Evolutionary conservation across 30 jellyfish, hydroid and myxozoan species (phyloP).

Genomic region (Catostylus mosaicus): DNA sequence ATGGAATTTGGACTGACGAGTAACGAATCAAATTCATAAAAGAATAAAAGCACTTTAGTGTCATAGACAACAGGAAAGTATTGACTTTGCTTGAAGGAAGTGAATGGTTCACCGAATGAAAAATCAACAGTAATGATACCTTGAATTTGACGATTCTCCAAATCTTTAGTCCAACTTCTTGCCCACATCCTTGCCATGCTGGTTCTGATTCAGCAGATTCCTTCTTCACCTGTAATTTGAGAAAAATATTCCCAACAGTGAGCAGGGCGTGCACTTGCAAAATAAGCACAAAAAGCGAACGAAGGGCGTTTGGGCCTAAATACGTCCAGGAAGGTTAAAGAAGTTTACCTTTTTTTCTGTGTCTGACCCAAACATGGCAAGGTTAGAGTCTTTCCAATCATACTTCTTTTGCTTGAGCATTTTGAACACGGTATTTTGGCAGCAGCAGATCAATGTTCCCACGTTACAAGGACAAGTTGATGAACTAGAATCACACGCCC

Average conservation of each 20-base stretch:
- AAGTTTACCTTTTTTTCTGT: conserved; percentile 89
- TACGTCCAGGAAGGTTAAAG: not conserved
- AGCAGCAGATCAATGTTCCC: too few species aligned
- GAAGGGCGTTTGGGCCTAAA: not conserved
- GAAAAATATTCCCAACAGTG: conserved; percentile 25
- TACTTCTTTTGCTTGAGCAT: conserved; percentile 92
- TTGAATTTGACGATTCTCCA: conserved; percentile 99
- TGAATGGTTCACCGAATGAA: too few species aligned
- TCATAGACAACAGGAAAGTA: too few species aligned
- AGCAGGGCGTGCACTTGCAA: not conserved
- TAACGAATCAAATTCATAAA: too few species aligned
- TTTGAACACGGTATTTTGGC: conserved; percentile 1
- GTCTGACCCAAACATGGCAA: conserved; percentile 98
- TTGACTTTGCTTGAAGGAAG: too few species aligned
- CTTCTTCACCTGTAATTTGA: conserved; percentile 82
- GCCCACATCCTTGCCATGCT: conserved; percentile 99
- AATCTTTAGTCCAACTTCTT: conserved; percentile 80
- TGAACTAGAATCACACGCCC: too few species aligned
- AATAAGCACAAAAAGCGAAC: not conserved
- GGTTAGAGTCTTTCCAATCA: conserved; percentile 99
- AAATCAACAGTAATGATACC: conserved; percentile 39
- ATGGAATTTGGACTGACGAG: too few species aligned
- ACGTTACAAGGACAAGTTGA: too few species aligned
- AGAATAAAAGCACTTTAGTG: too few species aligned
- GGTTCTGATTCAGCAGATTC: conserved; percentile 96